Base-by-base conservation (phyloP, 2,888 invertebrate genomes). In the Meandrusa payeni region DNA sequence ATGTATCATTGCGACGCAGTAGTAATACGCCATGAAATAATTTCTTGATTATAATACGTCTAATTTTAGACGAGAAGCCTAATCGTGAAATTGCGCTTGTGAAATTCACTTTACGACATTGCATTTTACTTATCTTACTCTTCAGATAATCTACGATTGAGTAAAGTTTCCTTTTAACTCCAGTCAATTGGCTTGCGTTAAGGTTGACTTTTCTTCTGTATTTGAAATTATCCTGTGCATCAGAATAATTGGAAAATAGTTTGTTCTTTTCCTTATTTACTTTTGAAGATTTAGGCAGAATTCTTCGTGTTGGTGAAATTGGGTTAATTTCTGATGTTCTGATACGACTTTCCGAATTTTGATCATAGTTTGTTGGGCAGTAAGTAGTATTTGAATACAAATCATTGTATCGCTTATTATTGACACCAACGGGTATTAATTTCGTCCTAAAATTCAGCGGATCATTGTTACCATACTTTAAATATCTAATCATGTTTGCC, bases 201-300 rank as follows among this genome's bases (percentile, higher is more conserved):
- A 6, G 13, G 6, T 19, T 17, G n/a, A 6, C 9, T 36, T 36
- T 43, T 26, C 43, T 26, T 38, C 13, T 43, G 22, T 38, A 43
- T 19, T 43, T 43, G 20, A 20, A 43, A 13, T 43, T 37, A 5
- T 32, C 37, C 3, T n/a, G 31, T 0, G n/a, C n/a, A 1, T 22
- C 17, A 2, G 13, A 11, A 12, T 2, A 29, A 10, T 29, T 9
- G 0, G 23, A 22, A 10, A 9, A 20, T 6, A 12, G 15, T 7
- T 13, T 26, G 19, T n/a, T 2, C 6, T 6, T n/a, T 1, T 31
- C 10, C 5, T 26, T 31, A 26, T 27, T 20, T 15, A 13, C 26
- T 19, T 19, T 19, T 1, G 17, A 2, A 19, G 10, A 1, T 9
- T 36, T n/a, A 7, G 11, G 10, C 10, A 31, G 11, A 3, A 4